Evolutionary conservation across 2,113 vertebrate species (phyloP), one percentile per base, ranked within the genome.

Genomic region (Glareola pratincola): DNA sequence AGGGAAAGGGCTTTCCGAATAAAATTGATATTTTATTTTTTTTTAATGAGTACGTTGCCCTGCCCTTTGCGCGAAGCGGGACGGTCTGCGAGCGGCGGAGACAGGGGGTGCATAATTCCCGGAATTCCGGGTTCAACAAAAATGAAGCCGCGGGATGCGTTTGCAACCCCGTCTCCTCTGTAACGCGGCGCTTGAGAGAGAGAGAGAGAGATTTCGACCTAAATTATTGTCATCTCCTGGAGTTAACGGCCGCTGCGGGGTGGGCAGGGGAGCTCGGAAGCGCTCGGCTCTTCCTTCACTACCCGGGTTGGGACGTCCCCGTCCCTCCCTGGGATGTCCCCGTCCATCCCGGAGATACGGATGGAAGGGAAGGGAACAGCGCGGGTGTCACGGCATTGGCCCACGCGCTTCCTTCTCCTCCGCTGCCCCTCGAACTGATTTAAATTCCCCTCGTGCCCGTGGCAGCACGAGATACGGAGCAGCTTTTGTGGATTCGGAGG

Each of bases 301-400:
- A 21, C 30, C 45, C 45, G 9, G 43, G 34, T 41, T 36, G 51
- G 71, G 10, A 4, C 8, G 29, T 37, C 64, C 21, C 45, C 41
- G 5, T 45, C 43, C 43, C 18, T 45, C 43, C 43, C 43, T 11
- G 16, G 43, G 43, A 15, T 43, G 43, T 43, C 47, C 45, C 45
- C 19, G 22, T 34, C 21, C 3, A 2, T 8, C 57, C 15, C 1
- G 4, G 21, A 27, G 82, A 26, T 27, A 10, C 5, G 2, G 41
- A 4, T 12, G 43, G n/a, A 36, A 13, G 50, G 24, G 69, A 26
- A 4, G 39, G 57, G 60, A 10, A 10, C 3, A 3, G 50, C 3
- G 3, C 1, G 22, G 60, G 27, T 10, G 34, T 37, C 10, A 4
- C 1, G 7, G 47, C 34, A 37, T 29, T 3, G 7, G 22, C 60